These are phyloP conservation scores for Hypena proboscidalis DNA, from an alignment of 2,888 invertebrate genomes.

Conservation along the genomic window DNA sequence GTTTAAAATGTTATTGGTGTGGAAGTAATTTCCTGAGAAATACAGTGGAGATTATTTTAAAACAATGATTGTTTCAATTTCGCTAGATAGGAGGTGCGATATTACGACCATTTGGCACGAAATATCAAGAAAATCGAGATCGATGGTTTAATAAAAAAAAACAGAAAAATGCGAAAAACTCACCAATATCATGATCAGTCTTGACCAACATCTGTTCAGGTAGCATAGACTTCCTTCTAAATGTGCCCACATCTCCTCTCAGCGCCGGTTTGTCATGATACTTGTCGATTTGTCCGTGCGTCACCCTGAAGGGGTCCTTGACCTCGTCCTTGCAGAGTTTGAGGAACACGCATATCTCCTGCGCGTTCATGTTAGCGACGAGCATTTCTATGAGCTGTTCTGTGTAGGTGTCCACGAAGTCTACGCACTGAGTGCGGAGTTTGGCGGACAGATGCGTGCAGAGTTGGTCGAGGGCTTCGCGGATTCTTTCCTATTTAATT, in stretches of 20 bases:
- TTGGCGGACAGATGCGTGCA: constrained; percentile 88
- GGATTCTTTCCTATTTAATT: constrained; percentile 87
- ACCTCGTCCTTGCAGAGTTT: constrained; percentile 87
- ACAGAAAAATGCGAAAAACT: constrained; percentile 38
- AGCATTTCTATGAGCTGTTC: constrained; percentile 92
- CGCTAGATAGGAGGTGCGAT: too few relatives aligned
- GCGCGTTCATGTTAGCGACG: constrained; percentile 87
- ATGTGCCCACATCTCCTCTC: constrained; percentile 72
- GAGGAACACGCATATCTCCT: constrained; percentile 91
- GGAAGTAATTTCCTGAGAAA: too few relatives aligned
- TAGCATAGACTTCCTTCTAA: constrained; percentile 57
- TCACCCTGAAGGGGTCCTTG: constrained; percentile 60
- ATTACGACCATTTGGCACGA: too few relatives aligned
- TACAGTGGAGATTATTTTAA: too few relatives aligned
- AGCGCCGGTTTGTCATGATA: constrained; percentile 67
- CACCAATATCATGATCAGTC: constrained; percentile 65
- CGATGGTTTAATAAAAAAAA: too few relatives aligned
- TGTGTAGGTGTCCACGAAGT: constrained; percentile 91
- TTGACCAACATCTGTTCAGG: constrained; percentile 63
- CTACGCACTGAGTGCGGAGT: constrained; percentile 88
- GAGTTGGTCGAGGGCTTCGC: constrained; percentile 88
- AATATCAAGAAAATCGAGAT: too few relatives aligned
- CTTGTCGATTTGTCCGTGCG: constrained; percentile 59
- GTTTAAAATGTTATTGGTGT: too few relatives aligned
- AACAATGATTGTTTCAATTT: too few relatives aligned